A percentile compares a stretch with the other conserved stretches of the same genome.
phyloP scores from a whole-genome alignment of 2,888 invertebrate genomes.

The Cephus rjabovi region DNA sequence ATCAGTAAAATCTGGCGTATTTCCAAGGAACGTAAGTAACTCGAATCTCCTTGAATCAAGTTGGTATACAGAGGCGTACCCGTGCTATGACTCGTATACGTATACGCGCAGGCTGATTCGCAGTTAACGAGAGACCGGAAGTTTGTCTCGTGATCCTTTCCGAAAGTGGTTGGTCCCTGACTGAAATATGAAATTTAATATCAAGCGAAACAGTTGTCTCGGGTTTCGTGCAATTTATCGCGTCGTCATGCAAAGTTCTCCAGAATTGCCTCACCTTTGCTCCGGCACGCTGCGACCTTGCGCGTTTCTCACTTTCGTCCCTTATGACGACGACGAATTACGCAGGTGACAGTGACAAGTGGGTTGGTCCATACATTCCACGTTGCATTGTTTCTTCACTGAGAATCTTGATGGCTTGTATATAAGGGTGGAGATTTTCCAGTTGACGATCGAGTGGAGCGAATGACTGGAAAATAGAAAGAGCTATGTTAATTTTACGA shows the following conservation, averaged over 20 bases:
- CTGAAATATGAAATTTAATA: neutral
- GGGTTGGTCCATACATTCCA: neutral
- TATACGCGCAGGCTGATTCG: neutral
- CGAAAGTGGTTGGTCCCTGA: neutral
- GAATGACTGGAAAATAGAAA: neutral
- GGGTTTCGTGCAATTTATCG: neutral
- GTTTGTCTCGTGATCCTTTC: neutral
- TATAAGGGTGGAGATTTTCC: neutral
- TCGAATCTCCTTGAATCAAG: neutral
- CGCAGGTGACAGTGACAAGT: neutral
- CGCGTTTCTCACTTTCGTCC: neutral
- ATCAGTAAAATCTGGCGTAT: neutral
- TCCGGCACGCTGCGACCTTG: neutral
- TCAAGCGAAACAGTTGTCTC: neutral
- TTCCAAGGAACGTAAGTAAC: neutral
- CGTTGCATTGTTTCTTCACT: neutral
- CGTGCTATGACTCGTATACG: neutral
- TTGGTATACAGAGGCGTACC: neutral
- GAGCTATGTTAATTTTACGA: neutral
- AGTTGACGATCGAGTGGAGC: too few species aligned
- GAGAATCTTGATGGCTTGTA: neutral
- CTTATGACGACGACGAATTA: neutral
- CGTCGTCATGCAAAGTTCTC: neutral
- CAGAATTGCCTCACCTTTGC: neutral
- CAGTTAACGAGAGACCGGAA: neutral